phyloP scores from a whole-genome alignment of 1,140 invertebrate genomes.

The Drosophila truncata region DNA sequence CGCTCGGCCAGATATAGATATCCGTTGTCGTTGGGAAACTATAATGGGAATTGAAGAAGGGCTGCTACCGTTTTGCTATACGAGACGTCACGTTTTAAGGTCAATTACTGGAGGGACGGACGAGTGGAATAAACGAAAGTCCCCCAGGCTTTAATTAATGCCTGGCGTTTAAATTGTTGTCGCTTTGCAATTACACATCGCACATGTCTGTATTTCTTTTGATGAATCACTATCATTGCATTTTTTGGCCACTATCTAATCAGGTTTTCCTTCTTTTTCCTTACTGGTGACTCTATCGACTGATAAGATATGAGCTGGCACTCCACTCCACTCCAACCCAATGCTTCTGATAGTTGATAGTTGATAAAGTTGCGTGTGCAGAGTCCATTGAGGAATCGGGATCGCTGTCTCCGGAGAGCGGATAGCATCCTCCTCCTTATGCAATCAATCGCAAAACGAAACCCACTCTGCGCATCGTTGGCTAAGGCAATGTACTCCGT shows the following conservation, averaged over 20 bases:
- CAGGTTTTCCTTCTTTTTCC: neutral
- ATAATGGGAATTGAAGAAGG: constrained; percentile 26
- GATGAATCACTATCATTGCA: constrained; percentile 54
- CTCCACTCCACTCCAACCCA: constrained; percentile 28
- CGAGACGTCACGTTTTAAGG: constrained; percentile 66
- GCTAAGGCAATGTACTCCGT: constrained; percentile 65
- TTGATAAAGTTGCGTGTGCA: constrained; percentile 23
- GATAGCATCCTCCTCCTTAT: constrained; percentile 30
- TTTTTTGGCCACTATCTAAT: constrained; percentile 63
- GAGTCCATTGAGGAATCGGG: constrained; percentile 65
- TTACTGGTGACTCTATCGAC: constrained; percentile 44
- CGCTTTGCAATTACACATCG: constrained; percentile 40
- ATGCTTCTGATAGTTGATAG: constrained; percentile 1
- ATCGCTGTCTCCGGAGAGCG: constrained; percentile 18
- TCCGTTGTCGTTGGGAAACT: constrained; percentile 56
- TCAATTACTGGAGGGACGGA: constrained; percentile 52
- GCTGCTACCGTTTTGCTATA: constrained; percentile 46
- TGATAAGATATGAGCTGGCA: constrained; percentile 62
- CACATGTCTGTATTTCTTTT: constrained; percentile 12
- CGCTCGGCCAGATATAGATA: constrained; percentile 52
- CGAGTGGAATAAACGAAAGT: constrained; percentile 38
- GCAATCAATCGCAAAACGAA: constrained; percentile 31
- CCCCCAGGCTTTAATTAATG: constrained; percentile 36
- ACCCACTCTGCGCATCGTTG: constrained; percentile 43
- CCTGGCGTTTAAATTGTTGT: constrained; percentile 23